phyloP scores from a whole-genome alignment of 2,113 vertebrate genomes.

The Entomyzon cyanotis region DNA sequence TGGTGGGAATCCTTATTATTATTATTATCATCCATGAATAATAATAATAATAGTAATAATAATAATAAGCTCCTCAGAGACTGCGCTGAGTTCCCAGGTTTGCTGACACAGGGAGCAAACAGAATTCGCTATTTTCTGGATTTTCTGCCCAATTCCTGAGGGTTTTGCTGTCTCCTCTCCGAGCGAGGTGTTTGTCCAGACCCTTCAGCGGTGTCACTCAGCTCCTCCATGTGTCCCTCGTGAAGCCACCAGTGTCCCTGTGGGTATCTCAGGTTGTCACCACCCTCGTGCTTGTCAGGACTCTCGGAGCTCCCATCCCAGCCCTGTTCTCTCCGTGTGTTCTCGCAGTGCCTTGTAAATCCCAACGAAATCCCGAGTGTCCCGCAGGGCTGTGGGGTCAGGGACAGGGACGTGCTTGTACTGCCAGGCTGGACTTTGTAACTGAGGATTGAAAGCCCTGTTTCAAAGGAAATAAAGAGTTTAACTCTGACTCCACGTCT shows the following conservation, averaged over 20 bases:
- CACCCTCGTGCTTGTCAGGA: background rate
- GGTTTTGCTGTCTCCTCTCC: background rate
- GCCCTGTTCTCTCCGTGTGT: background rate
- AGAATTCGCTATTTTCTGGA: fast-evolving
- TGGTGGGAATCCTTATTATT: fast-evolving
- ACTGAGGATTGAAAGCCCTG: background rate
- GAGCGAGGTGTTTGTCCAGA: background rate
- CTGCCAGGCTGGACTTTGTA: constrained; percentile 41
- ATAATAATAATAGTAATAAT: no score
- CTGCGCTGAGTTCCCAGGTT: background rate
- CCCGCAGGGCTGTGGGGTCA: background rate
- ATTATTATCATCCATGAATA: fast-evolving
- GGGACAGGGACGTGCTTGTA: background rate
- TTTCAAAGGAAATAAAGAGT: constrained; percentile 64
- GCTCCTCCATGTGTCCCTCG: background rate
- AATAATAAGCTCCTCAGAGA: background rate
- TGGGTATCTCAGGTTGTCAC: background rate
- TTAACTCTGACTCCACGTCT: background rate
- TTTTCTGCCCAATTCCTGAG: fast-evolving
- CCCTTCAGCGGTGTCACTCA: background rate
- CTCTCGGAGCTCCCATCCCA: background rate
- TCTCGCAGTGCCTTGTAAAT: constrained; percentile 66
- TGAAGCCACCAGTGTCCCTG: background rate
- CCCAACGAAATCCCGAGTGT: background rate
- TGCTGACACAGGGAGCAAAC: background rate